Conservation (phyloP, 53 echinoderm and acorn worm species). For the Stichopus horrens region DNA sequence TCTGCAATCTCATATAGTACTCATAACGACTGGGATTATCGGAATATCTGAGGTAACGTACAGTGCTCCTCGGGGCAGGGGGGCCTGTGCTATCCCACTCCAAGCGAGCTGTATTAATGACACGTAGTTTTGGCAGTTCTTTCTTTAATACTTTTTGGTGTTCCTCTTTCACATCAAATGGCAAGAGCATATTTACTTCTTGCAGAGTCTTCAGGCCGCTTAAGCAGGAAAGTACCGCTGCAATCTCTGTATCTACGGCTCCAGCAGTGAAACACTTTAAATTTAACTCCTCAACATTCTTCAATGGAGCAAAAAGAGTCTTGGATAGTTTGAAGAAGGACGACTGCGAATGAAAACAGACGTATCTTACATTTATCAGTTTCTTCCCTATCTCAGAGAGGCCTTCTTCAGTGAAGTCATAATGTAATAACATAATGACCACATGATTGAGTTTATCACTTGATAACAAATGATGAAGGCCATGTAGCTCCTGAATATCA, state of each 20-base stretch:
- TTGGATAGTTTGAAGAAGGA: background rate
- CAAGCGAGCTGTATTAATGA: background rate
- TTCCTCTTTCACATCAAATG: slow-evolving; percentile 4
- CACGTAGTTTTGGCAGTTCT: slow-evolving; percentile 1
- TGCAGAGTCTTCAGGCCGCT: background rate
- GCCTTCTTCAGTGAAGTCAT: background rate
- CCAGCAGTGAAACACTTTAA: slow-evolving; percentile 12
- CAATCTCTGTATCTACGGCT: background rate
- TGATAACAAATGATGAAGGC: slow-evolving; percentile 9
- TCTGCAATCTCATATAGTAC: no score
- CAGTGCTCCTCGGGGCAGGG: background rate
- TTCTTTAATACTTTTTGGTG: background rate
- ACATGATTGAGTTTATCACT: slow-evolving; percentile 17
- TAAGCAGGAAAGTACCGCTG: background rate
- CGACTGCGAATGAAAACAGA: slow-evolving; percentile 18
- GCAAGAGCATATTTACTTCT: slow-evolving; percentile 12
- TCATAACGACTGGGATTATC: no score
- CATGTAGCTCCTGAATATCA: slow-evolving; percentile 11
- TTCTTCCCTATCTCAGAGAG: background rate
- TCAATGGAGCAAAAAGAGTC: background rate
- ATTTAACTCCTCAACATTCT: slow-evolving; percentile 12
- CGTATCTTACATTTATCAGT: slow-evolving; percentile 10
- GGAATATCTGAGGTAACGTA: no score
- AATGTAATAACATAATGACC: slow-evolving; percentile 17
- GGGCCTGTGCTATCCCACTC: background rate